phyloP scores from a whole-genome alignment of 2,888 invertebrate genomes.

The Stenotaenia linearis region DNA sequence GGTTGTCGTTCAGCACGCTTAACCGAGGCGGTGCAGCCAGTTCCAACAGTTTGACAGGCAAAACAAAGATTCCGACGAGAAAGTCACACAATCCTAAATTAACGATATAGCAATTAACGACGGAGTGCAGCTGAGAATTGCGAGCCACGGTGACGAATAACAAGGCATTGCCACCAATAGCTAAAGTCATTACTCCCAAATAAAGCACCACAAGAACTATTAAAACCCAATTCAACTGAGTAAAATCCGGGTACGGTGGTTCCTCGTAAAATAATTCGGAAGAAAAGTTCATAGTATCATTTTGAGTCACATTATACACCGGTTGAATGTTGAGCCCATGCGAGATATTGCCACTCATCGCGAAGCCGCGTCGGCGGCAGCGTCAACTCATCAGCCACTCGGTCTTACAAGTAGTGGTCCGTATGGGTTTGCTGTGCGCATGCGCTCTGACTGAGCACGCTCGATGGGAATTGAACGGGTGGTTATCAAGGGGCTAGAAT shows the following conservation, averaged over 20 bases:
- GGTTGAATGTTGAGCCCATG: background rate
- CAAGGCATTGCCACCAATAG: conserved; percentile 47
- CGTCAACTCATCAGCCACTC: conserved; percentile 13
- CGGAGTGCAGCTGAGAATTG: conserved; percentile 50
- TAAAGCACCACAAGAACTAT: conserved; percentile 44
- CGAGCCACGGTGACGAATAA: conserved; percentile 48
- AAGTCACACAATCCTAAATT: conserved; percentile 50
- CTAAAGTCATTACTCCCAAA: conserved; percentile 44
- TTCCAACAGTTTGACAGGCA: conserved; percentile 50
- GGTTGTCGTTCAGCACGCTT: conserved; percentile 46
- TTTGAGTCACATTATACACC: background rate
- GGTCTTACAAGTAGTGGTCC: conserved; percentile 1
- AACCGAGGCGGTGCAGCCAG: conserved; percentile 47
- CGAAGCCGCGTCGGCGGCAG: conserved; percentile 10
- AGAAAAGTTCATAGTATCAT: background rate
- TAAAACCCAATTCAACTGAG: conserved; percentile 41
- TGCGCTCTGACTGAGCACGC: background rate
- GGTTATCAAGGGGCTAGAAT: background rate
- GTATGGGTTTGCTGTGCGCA: background rate
- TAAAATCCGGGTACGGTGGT: conserved; percentile 32
- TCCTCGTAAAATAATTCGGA: background rate
- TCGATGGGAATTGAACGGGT: conserved; percentile 1
- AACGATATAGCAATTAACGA: conserved; percentile 50
- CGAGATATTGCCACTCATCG: background rate
- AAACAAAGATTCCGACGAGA: conserved; percentile 48